Percentiles rank a stretch among this genome's conserved stretches.
These are phyloP conservation scores for Ecdyonurus torrentis DNA, from an alignment of 2,888 invertebrate genomes.

Conservation along the genomic window DNA sequence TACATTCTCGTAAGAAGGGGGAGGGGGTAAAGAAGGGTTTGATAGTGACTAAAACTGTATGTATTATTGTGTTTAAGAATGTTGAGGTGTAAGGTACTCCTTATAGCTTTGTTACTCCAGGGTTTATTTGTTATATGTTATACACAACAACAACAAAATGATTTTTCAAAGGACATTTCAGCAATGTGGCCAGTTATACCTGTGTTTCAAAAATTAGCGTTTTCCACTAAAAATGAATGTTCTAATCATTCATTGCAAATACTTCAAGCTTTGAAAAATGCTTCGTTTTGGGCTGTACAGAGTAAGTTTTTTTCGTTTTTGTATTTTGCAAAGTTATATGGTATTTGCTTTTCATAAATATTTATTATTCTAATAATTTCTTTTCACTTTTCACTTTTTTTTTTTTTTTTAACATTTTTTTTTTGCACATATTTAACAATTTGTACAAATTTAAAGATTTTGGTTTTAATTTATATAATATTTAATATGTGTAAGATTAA, in stretches of 20 bases:
- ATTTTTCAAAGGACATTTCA: too few species aligned
- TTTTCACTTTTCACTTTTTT: background rate
- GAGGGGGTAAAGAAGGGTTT: too few species aligned
- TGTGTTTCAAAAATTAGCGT: background rate
- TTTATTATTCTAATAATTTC: background rate
- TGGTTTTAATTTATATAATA: background rate
- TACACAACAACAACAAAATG: too few species aligned
- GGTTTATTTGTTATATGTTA: too few species aligned
- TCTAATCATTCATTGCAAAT: background rate
- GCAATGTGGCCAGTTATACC: background rate
- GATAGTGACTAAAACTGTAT: too few species aligned
- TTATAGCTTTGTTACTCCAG: too few species aligned
- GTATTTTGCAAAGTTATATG: background rate
- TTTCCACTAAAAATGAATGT: background rate
- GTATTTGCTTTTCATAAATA: too few species aligned
- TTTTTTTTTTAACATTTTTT: background rate
- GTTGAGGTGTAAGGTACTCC: too few species aligned
- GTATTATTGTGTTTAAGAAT: too few species aligned
- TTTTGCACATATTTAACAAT: background rate
- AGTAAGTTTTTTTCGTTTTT: background rate
- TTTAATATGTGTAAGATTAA: background rate
- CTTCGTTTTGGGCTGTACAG: slow-evolving; percentile 1
- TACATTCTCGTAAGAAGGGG: too few species aligned
- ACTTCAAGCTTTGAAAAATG: background rate
- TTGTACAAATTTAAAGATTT: background rate